phyloP scores from a whole-genome alignment of 1,140 invertebrate species.

The Bombus soroeensis region DNA sequence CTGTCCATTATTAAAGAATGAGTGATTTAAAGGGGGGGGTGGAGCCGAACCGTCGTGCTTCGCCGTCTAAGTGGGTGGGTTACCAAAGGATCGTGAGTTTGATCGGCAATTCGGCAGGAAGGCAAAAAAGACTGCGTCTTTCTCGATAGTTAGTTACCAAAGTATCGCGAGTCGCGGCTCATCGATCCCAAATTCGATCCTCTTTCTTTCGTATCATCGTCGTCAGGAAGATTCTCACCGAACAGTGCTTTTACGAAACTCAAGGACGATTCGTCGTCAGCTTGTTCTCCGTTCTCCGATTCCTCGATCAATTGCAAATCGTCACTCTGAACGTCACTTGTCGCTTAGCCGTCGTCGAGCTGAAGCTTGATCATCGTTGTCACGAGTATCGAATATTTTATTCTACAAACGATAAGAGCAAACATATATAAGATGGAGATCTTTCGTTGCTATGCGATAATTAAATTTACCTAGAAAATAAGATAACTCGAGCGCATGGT shows the following conservation, averaged over 20 bases:
- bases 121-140: conserved; percentile 29
- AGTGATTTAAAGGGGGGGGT: conserved; percentile 83
- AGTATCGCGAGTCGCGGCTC: no score
- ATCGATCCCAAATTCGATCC: no score
- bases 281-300: no score
- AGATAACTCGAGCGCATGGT: conserved; percentile 22
- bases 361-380: neutral
- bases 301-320: neutral
- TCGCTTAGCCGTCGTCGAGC: neutral
- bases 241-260: no score
- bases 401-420: neutral
- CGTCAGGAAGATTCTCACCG: no score
- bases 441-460: no score
- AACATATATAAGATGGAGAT: no score
- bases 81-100: conserved; percentile 79
- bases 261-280: no score
- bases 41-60: conserved; percentile 75
- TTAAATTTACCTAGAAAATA: no score
- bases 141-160: conserved; percentile 31
- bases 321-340: neutral
- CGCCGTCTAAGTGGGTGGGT: conserved; percentile 77
- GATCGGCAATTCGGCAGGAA: conserved; percentile 76
- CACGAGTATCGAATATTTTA: neutral
- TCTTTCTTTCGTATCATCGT: no score
- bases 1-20: conserved; percentile 84